Evolutionary conservation across 92 coral and sea anemone species (phyloP).

Genomic region (Anthopleura xanthogrammica): DNA sequence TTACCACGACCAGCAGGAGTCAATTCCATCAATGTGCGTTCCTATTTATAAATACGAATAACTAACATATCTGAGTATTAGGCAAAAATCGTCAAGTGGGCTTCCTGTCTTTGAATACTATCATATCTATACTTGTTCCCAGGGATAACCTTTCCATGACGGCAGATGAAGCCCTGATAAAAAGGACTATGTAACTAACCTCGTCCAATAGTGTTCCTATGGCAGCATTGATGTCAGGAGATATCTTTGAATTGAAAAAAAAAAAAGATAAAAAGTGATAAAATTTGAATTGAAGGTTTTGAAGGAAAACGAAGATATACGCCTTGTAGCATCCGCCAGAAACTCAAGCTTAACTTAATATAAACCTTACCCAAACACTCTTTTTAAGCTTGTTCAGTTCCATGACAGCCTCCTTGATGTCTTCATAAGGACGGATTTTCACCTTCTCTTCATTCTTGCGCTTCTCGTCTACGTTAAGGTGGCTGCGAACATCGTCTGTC

Average conservation of each 20-base stretch:
- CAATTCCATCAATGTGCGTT: conserved; percentile 41
- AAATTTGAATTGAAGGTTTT: too few species aligned
- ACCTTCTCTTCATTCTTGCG: conserved; percentile 4
- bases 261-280: not conserved
- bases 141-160: conserved; percentile 9
- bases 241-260: conserved; percentile 4
- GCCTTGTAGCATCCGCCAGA: too few species aligned
- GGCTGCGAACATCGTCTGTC: conserved; percentile 24
- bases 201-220: conserved; percentile 12
- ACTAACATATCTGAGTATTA: too few species aligned
- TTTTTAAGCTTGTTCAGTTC: conserved; percentile 29
- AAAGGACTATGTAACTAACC: not conserved
- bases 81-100: too few species aligned
- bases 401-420: conserved; percentile 24
- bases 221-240: conserved; percentile 26
- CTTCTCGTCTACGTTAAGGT: conserved; percentile 29
- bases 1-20: conserved; percentile 77
- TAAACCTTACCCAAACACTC: conserved; percentile 40
- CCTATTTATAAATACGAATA: not conserved
- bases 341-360: not conserved
- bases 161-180: conserved; percentile 4
- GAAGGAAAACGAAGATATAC: too few species aligned
- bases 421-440: conserved; percentile 16
- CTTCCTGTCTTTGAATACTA: too few species aligned
- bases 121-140: conserved; percentile 25